Evolutionary conservation across 2,113 vertebrate genomes (phyloP), one percentile per base, ranked within the genome.

Genomic region (Poeciliopsis occidentalis): DNA sequence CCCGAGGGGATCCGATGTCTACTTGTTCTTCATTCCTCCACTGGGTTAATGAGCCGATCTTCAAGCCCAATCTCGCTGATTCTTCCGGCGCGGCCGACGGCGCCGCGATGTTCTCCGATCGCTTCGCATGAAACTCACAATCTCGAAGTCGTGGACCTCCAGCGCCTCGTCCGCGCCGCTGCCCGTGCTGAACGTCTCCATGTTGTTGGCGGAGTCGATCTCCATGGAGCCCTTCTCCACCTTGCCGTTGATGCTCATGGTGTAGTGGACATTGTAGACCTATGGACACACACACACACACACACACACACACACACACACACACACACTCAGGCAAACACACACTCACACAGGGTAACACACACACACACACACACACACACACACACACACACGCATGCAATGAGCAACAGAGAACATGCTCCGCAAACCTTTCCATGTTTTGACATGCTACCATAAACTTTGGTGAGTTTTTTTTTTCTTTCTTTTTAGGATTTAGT

Each of bases 241-340:
- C 89, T 97, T 97, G 61, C 97, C 97, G 70, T 97, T 97, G 94
- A 98, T 97, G 89, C 96, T 98, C 97, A 98, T 97, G 76, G 95
- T 98, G 66, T 99, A 98, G 93, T 97, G 97, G 79, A 99, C 95
- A 5, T 97, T 98, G 91, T 98, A 97, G 87, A 98, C 95, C 97
- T 98, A 51, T 37, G 63, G 44, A 80, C 70, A 83, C 66, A 75
- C 69, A 80, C 76, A 70, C 70, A 79, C 65, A 83, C 76, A 80
- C 22, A 12, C 17, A n/a, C 22, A 24, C 19, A 12, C 37, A 12
- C 37, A 3, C 37, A 79, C 65, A 73, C 69, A 79, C 76, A 72
- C 22, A 24, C 22, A 41, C 39, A 12, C 39, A 3, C 39, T n/a
- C n/a, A n/a, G n/a, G n/a, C n/a, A n/a, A n/a, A 81, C 65, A 71